Conservation (phyloP, 2,888 invertebrate species). For the Dendrolimus houi region DNA sequence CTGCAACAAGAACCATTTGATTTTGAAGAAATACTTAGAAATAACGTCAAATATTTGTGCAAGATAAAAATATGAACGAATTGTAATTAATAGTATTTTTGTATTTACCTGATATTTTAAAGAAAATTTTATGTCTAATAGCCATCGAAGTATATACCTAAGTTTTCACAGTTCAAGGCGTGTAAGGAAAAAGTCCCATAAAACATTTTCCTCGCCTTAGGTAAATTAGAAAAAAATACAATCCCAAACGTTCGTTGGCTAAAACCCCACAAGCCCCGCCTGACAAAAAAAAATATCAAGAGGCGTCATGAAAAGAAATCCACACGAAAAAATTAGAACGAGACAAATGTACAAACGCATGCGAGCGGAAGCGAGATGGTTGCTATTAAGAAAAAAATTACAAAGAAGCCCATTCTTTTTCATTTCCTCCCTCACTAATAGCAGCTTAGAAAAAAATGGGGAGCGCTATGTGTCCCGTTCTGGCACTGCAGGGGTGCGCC, state of each 20-base stretch:
- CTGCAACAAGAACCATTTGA: slow-evolving; percentile 20
- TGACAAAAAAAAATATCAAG: slow-evolving; percentile 56
- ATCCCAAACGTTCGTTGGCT: slow-evolving; percentile 52
- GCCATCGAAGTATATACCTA: no score
- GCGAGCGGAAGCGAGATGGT: slow-evolving; percentile 55
- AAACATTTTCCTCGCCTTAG: slow-evolving; percentile 34
- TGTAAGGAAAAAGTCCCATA: slow-evolving; percentile 14
- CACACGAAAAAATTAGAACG: slow-evolving; percentile 46
- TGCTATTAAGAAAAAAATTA: slow-evolving; percentile 65
- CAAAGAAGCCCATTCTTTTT: slow-evolving; percentile 73
- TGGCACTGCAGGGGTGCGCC: slow-evolving; percentile 51
- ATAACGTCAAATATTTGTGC: background rate
- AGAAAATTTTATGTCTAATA: no score
- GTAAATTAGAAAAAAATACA: slow-evolving; percentile 51
- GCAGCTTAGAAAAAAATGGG: slow-evolving; percentile 71
- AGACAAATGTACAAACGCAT: slow-evolving; percentile 29
- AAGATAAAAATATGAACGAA: background rate
- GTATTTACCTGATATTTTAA: no score
- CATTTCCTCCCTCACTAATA: slow-evolving; percentile 73
- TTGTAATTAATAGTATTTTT: no score
- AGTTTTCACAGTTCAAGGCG: background rate
- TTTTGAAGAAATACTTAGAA: background rate
- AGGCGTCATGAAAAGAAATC: slow-evolving; percentile 68
- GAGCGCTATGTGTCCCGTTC: slow-evolving; percentile 60
- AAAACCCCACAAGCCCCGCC: slow-evolving; percentile 68